A percentile compares a stretch with the other conserved stretches of the same genome.
Evolutionary conservation across 1,140 invertebrate genomes (phyloP).

Genomic region (Sarcophaga bullata): DNA sequence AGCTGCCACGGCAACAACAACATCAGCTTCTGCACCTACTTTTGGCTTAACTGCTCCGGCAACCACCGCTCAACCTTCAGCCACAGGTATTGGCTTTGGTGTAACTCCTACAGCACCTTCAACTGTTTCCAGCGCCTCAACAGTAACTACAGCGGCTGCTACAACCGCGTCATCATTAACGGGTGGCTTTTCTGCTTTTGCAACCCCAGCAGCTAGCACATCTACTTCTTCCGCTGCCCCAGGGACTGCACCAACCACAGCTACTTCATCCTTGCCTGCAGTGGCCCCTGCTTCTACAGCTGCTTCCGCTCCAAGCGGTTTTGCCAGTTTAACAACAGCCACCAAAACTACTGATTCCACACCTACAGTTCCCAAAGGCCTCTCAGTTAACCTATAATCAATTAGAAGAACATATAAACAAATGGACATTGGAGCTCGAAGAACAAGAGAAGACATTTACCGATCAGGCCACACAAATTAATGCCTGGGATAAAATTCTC

Average conservation of each 20-base stretch:
- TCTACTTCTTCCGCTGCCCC: not conserved
- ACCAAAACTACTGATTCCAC: slow-evolving; percentile 36
- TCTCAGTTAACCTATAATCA: slow-evolving; percentile 81
- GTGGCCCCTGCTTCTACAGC: slow-evolving; percentile 54
- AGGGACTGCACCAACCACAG: slow-evolving; percentile 36
- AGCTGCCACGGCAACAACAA: slow-evolving; percentile 17
- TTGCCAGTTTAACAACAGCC: slow-evolving; percentile 45
- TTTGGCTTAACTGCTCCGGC: slow-evolving; percentile 43
- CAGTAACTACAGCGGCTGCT: slow-evolving; percentile 40
- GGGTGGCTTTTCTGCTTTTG: not conserved
- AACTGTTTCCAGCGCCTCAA: slow-evolving; percentile 45
- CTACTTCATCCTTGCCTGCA: slow-evolving; percentile 28
- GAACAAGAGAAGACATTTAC: slow-evolving; percentile 94
- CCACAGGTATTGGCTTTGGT: slow-evolving; percentile 40
- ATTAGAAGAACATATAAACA: slow-evolving; percentile 93
- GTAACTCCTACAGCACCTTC: slow-evolving; percentile 47
- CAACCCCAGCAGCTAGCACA: not conserved
- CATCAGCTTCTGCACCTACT: slow-evolving; percentile 18
- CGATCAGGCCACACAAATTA: slow-evolving; percentile 93
- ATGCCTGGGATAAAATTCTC: slow-evolving; percentile 91
- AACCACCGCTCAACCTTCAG: slow-evolving; percentile 40
- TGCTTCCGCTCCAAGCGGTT: slow-evolving; percentile 55
- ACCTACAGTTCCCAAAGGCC: slow-evolving; percentile 33
- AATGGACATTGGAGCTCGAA: slow-evolving; percentile 93
- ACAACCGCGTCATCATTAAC: slow-evolving; percentile 42